Evolutionary conservation across 1,140 invertebrate genomes (phyloP).

Genomic region (Planococcus citri): DNA sequence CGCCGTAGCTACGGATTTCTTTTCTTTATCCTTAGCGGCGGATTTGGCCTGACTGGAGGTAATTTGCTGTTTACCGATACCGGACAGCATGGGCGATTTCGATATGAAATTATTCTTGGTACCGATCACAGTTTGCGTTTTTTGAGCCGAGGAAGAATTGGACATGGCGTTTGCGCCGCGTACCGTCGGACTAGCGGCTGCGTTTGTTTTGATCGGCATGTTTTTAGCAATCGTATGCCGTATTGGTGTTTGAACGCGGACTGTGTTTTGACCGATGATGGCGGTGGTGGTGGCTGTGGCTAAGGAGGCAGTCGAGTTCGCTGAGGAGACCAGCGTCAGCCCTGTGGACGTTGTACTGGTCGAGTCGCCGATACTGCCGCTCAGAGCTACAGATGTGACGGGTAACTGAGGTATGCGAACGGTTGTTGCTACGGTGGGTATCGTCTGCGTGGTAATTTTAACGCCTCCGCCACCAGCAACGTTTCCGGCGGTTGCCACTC

Average conservation of each 20-base stretch:
- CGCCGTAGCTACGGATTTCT: constrained; percentile 27
- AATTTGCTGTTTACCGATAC: constrained; percentile 18
- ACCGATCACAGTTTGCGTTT: not conserved
- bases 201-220: constrained; percentile 20
- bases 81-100: constrained; percentile 15
- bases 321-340: constrained; percentile 41
- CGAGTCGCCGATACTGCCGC: not conserved
- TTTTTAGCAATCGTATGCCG: constrained; percentile 22
- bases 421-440: constrained; percentile 21
- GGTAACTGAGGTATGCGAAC: constrained; percentile 22
- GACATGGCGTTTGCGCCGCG: not conserved
- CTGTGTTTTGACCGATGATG: constrained; percentile 31
- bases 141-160: not conserved
- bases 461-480: not conserved
- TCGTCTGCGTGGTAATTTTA: constrained; percentile 4
- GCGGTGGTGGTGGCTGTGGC: constrained; percentile 27
- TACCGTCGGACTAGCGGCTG: not conserved
- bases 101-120: constrained; percentile 12
- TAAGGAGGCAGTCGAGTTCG: constrained; percentile 32
- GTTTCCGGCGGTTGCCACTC: not conserved
- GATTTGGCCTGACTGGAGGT: constrained; percentile 24
- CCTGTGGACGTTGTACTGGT: constrained; percentile 30
- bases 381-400: not conserved
- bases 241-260: constrained; percentile 32
- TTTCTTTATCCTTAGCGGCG: constrained; percentile 26